Base-by-base conservation (phyloP, 35 echinoderm and acorn worm species). In the Stichopus chloronotus region DNA sequence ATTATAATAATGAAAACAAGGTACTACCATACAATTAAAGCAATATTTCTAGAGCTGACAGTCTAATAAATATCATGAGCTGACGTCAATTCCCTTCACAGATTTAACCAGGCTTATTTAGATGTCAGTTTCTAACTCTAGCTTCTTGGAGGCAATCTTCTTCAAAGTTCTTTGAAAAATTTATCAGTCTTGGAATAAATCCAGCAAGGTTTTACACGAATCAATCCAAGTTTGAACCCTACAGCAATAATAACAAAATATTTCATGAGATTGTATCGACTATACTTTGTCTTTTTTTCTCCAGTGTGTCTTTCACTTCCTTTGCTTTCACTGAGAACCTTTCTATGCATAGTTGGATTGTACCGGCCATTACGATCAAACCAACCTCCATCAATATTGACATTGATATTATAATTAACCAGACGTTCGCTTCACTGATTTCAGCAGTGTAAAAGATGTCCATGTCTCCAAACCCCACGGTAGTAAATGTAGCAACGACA, bases 381-480 rank as follows among this genome's bases (percentile, higher is more conserved):
- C 78, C 78, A 80, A 80, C 22, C 22, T 80, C 13, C 78, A 80
- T 30, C 22, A 80, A 17, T 80, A 53, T 10, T 11, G 52, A 5
- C 22, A 80, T 80, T 21, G 22, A 80, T 80, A 80, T 12, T 22
- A 53, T 30, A 17, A 30, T 22, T 19, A 80, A 17, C 22, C 78
- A 24, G 52, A 80, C 22, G 78, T 80, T 80, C 5, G 22, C 78
- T 11, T 30, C 13, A 65, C 19, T 65, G 19, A 14, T 19, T 14
- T 12, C 22, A 12, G 0, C 78, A 17, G 13, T 12, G 12, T 12
- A 10, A 5, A 24, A 12, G 19, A 24, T 24, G 6, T 53, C 78
- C 52, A 24, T 53, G 61, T 88, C 86, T 11, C 86, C 86, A 20
- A 88, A 88, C 3, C 86, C 86, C 17, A 88, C 86, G 4, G 86